Evolutionary conservation across 2,113 vertebrate species (phyloP).

Genomic region (Notarius lentiginosus): DNA sequence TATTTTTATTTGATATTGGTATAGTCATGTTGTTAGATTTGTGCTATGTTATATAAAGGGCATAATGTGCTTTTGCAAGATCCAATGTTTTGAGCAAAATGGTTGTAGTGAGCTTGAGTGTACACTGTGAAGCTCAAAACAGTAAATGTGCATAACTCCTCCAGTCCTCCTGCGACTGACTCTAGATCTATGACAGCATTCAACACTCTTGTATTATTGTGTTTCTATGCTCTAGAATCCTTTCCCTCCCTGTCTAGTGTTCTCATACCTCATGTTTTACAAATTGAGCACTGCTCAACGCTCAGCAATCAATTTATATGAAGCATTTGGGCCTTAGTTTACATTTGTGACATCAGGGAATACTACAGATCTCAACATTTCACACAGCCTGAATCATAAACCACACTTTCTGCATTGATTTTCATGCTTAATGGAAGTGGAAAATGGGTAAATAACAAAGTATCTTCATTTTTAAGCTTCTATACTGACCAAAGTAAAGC

Average conservation of each 20-base stretch:
- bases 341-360: not conserved
- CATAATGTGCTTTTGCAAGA: not conserved
- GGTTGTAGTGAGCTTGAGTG: not conserved
- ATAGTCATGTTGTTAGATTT: not conserved
- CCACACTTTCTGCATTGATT: not conserved
- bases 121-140: not conserved
- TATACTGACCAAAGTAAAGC: too few species aligned
- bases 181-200: too few species aligned
- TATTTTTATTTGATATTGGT: not conserved
- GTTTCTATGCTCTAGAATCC: not conserved
- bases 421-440: too few species aligned
- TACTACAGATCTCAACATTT: not conserved
- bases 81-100: not conserved
- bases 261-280: slow-evolving; percentile 3
- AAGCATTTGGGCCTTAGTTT: slow-evolving; percentile 12
- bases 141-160: not conserved
- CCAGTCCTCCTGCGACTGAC: not conserved
- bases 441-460: not conserved
- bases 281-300: slow-evolving; percentile 5
- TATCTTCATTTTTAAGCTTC: not conserved
- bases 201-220: not conserved
- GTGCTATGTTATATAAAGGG: not conserved
- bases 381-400: not conserved
- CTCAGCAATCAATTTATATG: slow-evolving; percentile 14
- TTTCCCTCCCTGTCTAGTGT: not conserved